Evolutionary conservation across 1,140 invertebrate species (phyloP), one percentile per base, ranked within the genome.

Genomic region (Micrasema minimum): DNA sequence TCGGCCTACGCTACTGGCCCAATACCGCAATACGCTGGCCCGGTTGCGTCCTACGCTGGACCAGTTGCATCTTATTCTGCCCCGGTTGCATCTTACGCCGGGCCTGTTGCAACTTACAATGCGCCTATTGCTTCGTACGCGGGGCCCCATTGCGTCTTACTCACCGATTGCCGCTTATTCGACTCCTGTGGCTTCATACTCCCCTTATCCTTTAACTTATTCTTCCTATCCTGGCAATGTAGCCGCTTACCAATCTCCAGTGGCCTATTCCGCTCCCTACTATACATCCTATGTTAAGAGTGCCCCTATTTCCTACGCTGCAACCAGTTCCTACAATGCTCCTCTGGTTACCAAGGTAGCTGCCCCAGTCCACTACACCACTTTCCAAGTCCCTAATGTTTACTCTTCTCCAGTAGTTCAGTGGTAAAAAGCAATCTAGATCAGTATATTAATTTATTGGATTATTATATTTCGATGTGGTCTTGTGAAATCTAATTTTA

Each of bases 261-360:
- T 69, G 2, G 53, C 53, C 2, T 69, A 69, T 16, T 59, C 53
- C 14, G 41, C 20, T 37, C 43, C 43, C n/a, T 20, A 38, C 35
- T 41, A 41, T 22, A 16, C 66, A 18, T 64, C 46, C 26, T 70
- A 70, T 22, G 43, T 51, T n/a, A 64, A 62, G 37, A 37, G 9
- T 4, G 16, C 46, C 12, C 55, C 55, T 3, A 53, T 64, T 22
- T 71, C 72, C 12, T 74, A 74, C 35, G 57, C 68, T 11, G 48
- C 55, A 12, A 71, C 53, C 41, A 68, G 70, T 48, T 68, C 68
- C 12, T 74, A 55, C 14, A 12, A 22, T 35, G 46, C 61, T 43
- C 69, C 53, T 3, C 46, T 74, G 10, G 62, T 70, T 3, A 61
- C 26, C 14, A 74, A 74, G 23, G 76, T 77, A 57, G 77, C 78